These are phyloP conservation scores for Watsonalla binaria DNA, from an alignment of 2,888 invertebrate genomes.

Conservation along the genomic window DNA sequence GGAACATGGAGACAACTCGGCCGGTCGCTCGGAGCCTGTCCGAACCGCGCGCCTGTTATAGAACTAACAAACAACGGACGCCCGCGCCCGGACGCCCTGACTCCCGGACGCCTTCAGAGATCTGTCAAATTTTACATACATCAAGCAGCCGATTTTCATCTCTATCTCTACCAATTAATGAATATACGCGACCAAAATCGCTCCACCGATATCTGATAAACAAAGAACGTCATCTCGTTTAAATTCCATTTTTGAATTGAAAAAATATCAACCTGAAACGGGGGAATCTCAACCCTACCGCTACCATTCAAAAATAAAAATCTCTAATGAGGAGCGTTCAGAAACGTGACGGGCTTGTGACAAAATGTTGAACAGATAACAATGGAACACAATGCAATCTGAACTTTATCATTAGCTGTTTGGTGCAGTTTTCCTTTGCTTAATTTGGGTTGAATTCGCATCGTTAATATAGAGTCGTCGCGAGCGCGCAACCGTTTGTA, in stretches of 20 bases:
- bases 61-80: slow-evolving; percentile 35
- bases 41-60: slow-evolving; percentile 44
- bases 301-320: slow-evolving; percentile 55
- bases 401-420: slow-evolving; percentile 25
- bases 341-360: slow-evolving; percentile 63
- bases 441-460: slow-evolving; percentile 33
- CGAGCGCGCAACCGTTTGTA: slow-evolving; percentile 61
- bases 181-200: slow-evolving; percentile 45
- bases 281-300: slow-evolving; percentile 45
- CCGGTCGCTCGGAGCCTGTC: slow-evolving; percentile 40
- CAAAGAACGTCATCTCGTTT: slow-evolving; percentile 68
- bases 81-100: too few relatives aligned
- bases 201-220: slow-evolving; percentile 33
- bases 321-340: slow-evolving; percentile 61
- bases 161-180: slow-evolving; percentile 50
- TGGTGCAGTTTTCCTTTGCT: slow-evolving; percentile 33
- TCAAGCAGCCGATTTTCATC: slow-evolving; percentile 46
- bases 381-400: slow-evolving; percentile 26
- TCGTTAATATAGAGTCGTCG: slow-evolving; percentile 68
- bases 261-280: slow-evolving; percentile 33
- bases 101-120: slow-evolving; percentile 11
- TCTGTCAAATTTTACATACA: slow-evolving; percentile 41
- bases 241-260: slow-evolving; percentile 63
- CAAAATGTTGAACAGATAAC: slow-evolving; percentile 63
- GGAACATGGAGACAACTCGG: slow-evolving; percentile 53